Conservation (phyloP, 2,113 vertebrate genomes). For the Chauna torquata region DNA sequence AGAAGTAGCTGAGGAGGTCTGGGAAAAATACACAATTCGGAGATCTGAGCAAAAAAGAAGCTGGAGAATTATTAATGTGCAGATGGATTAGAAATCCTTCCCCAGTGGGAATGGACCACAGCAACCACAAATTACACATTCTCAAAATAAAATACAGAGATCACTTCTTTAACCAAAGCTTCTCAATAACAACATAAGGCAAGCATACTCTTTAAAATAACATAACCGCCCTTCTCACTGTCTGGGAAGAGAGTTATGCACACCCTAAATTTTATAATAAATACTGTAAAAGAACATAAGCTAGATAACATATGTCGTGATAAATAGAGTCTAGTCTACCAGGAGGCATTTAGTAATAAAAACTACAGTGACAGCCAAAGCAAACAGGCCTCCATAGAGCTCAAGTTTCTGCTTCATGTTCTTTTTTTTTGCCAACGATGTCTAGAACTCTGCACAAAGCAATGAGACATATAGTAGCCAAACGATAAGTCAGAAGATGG, state of each 20-base stretch:
- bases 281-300: constrained; percentile 37
- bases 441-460: neutral
- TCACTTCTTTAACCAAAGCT: neutral
- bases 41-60: neutral
- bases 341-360: constrained; percentile 65
- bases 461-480: neutral
- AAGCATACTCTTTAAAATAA: constrained; percentile 27
- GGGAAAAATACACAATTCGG: neutral
- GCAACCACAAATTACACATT: neutral
- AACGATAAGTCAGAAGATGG: neutral
- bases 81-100: constrained; percentile 1
- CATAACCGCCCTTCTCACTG: neutral
- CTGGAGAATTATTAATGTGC: neutral
- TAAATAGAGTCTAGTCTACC: constrained; percentile 52
- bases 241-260: constrained; percentile 21
- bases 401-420: constrained; percentile 2
- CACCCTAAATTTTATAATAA: constrained; percentile 40
- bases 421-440: neutral
- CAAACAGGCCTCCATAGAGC: constrained; percentile 37
- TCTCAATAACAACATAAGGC: neutral
- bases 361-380: constrained; percentile 24
- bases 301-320: constrained; percentile 61
- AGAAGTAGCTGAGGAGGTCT: neutral
- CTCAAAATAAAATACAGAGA: neutral
- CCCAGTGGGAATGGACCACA: neutral